Evolutionary conservation across 2,113 vertebrate species (phyloP).

Genomic region (Theristicus caerulescens): DNA sequence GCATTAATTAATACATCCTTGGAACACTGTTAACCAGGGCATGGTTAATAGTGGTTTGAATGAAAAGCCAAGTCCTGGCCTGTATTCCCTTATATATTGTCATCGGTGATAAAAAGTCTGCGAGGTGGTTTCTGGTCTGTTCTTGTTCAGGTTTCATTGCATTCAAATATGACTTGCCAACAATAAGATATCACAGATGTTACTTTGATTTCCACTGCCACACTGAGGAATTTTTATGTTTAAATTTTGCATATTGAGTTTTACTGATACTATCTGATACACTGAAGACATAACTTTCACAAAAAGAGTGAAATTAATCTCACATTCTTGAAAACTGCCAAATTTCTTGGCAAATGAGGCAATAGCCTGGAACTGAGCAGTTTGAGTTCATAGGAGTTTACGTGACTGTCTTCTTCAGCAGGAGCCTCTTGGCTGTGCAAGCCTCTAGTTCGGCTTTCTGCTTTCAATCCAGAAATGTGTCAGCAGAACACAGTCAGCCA

Average conservation of each 20-base stretch:
- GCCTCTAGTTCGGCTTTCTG: constrained; percentile 9
- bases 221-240: constrained; percentile 10
- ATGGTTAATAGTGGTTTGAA: background rate
- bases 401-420: constrained; percentile 48
- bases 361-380: constrained; percentile 35
- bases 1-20: background rate
- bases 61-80: background rate
- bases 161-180: background rate
- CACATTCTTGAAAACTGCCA: constrained; percentile 34
- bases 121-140: background rate
- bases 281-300: background rate
- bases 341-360: constrained; percentile 40
- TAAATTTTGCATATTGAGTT: constrained; percentile 8
- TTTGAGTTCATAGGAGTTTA: constrained; percentile 26
- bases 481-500: constrained; percentile 43
- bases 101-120: background rate
- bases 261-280: constrained; percentile 33
- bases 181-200: constrained; percentile 4
- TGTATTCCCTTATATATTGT: background rate
- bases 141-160: background rate
- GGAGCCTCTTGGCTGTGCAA: constrained; percentile 35
- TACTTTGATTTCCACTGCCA: constrained; percentile 37
- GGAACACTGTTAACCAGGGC: background rate
- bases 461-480: constrained; percentile 62
- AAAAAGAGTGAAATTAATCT: constrained; percentile 44